A percentile compares a stretch with the other conserved stretches of the same genome.
Evolutionary conservation across 2,888 invertebrate species (phyloP).

Genomic region (Caenorhabditis sp.): DNA sequence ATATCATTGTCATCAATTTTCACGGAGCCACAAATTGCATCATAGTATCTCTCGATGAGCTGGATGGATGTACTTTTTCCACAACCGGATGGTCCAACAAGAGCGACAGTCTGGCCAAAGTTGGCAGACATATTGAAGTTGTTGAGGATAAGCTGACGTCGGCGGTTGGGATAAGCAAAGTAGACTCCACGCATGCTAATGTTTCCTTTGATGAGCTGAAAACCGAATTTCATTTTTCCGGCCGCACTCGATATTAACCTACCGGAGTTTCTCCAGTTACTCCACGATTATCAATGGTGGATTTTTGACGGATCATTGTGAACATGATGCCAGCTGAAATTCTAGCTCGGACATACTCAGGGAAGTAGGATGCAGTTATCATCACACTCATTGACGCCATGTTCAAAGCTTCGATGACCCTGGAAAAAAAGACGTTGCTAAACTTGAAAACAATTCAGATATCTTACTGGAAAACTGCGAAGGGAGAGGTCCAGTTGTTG

Average conservation of each 20-base stretch:
- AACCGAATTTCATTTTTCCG: not conserved
- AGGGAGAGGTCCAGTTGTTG: constrained; percentile 73
- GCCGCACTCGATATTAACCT: not conserved
- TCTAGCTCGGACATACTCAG: constrained; percentile 84
- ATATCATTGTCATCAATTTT: constrained; percentile 82
- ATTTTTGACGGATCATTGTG: constrained; percentile 80
- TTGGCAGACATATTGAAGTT: constrained; percentile 73
- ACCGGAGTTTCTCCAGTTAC: constrained; percentile 80
- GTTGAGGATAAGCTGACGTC: constrained; percentile 85
- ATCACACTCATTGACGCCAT: constrained; percentile 85
- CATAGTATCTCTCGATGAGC: constrained; percentile 84
- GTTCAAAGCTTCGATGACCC: constrained; percentile 86
- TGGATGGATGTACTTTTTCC: constrained; percentile 84
- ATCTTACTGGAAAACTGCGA: constrained; percentile 77
- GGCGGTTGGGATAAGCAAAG: constrained; percentile 91
- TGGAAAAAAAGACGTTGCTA: constrained; percentile 73
- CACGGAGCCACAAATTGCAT: constrained; percentile 82
- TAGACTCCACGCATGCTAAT: constrained; percentile 88
- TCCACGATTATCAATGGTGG: constrained; percentile 83
- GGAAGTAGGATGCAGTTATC: constrained; percentile 84
- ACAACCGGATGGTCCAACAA: constrained; percentile 84
- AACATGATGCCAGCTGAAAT: constrained; percentile 83
- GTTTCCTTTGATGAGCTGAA: constrained; percentile 85
- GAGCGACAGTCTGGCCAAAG: constrained; percentile 84
- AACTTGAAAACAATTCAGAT: not conserved